A percentile compares a stretch with the other conserved stretches of the same genome.
These are phyloP conservation scores for Teleogryllus oceanicus DNA, from an alignment of 2,888 invertebrate species.

Conservation along the genomic window DNA sequence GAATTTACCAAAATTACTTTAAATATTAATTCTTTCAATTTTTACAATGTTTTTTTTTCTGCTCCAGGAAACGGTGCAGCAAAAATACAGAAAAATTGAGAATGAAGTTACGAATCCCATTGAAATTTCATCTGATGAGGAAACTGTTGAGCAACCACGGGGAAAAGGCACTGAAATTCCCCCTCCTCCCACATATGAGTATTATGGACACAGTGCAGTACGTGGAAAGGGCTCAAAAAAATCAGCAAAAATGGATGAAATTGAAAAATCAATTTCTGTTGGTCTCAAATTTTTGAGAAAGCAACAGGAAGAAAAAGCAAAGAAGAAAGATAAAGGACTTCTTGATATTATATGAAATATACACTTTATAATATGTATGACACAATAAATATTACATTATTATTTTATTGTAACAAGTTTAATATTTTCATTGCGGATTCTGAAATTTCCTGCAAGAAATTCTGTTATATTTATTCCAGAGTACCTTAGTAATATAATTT, in stretches of 20 bases:
- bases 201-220: conserved; percentile 53
- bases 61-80: not conserved
- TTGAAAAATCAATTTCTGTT: conserved; percentile 55
- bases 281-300: conserved; percentile 55
- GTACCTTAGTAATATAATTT: too few relatives aligned
- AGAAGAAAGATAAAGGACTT: conserved; percentile 47
- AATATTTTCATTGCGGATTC: too few relatives aligned
- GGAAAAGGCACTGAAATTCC: conserved; percentile 56
- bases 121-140: not conserved
- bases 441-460: too few relatives aligned
- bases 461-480: too few relatives aligned
- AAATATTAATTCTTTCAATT: too few relatives aligned
- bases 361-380: too few relatives aligned
- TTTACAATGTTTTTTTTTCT: not conserved
- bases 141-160: conserved; percentile 24
- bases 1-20: too few relatives aligned
- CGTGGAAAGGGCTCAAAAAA: not conserved
- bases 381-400: too few relatives aligned
- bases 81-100: not conserved
- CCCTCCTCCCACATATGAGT: conserved; percentile 64
- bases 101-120: not conserved
- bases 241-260: conserved; percentile 39
- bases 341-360: conserved; percentile 37
- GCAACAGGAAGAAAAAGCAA: conserved; percentile 51
- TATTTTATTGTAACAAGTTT: too few relatives aligned